These are phyloP conservation scores for Lasiurus cinereus DNA, from an alignment of 2,113 vertebrate genomes.

Conservation along the genomic window DNA sequence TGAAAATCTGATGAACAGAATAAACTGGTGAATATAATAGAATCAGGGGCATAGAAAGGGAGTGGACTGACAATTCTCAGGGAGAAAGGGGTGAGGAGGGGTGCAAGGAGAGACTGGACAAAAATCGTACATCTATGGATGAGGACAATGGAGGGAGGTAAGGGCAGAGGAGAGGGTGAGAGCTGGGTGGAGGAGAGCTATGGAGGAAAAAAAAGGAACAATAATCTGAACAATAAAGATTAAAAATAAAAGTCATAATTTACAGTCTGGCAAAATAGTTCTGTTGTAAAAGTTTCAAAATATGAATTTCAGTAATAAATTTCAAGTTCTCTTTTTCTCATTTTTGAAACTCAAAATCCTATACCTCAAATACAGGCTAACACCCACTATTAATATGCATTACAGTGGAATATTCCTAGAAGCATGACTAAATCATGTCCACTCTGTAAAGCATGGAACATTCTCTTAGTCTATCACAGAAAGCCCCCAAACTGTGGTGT, in stretches of 20 bases:
- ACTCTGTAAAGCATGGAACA: background rate
- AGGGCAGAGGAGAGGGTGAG: too few species aligned
- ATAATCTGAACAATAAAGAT: too few species aligned
- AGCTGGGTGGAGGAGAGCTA: too few species aligned
- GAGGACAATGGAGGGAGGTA: too few species aligned
- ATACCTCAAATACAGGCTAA: background rate
- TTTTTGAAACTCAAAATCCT: constrained; percentile 54
- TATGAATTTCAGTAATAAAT: constrained; percentile 53
- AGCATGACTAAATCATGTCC: constrained; percentile 8
- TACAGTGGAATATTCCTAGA: constrained; percentile 13
- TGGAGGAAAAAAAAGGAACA: too few species aligned
- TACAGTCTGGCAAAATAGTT: constrained; percentile 52
- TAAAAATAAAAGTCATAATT: constrained; percentile 23
- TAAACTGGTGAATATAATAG: too few species aligned
- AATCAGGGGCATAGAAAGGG: too few species aligned
- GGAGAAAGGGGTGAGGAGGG: too few species aligned
- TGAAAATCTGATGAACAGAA: too few species aligned
- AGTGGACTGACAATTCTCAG: too few species aligned
- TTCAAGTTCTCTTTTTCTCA: constrained; percentile 5
- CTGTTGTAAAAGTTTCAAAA: constrained; percentile 68
- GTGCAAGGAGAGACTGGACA: too few species aligned
- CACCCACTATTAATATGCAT: background rate
- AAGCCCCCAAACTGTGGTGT: background rate
- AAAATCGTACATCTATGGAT: too few species aligned
- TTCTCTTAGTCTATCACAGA: constrained; percentile 17